These are phyloP conservation scores for Diadophis punctatus DNA, from an alignment of 2,113 vertebrate species.

Conservation along the genomic window DNA sequence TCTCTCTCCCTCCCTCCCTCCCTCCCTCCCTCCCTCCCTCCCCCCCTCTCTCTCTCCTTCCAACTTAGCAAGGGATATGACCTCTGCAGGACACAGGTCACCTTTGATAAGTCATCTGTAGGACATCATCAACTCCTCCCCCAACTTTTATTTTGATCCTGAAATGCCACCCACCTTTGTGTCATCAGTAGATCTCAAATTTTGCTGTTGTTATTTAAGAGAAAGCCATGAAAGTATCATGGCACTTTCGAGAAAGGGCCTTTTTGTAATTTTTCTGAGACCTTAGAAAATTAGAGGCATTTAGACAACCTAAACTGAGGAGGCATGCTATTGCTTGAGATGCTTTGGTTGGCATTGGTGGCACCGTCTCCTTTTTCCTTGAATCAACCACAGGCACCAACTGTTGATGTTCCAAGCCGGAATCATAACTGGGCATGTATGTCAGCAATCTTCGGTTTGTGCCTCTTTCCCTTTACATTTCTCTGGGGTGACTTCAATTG, in stretches of 20 bases:
- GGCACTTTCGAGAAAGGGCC: not conserved
- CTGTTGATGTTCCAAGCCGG: not conserved
- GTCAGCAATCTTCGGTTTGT: not conserved
- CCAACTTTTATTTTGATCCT: not conserved
- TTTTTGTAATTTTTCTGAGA: not conserved
- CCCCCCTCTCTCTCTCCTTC: too few relatives aligned
- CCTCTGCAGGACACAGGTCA: not conserved
- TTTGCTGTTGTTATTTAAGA: not conserved
- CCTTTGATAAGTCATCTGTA: not conserved
- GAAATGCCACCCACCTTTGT: not conserved
- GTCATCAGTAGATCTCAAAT: not conserved
- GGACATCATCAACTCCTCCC: not conserved
- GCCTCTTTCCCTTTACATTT: not conserved
- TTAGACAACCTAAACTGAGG: not conserved
- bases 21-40: too few relatives aligned
- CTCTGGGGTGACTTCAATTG: not conserved
- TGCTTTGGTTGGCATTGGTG: not conserved
- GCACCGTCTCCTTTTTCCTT: not conserved
- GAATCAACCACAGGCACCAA: not conserved
- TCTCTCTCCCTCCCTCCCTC: too few relatives aligned
- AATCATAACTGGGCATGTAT: not conserved
- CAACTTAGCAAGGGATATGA: not conserved
- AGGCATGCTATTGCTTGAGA: not conserved
- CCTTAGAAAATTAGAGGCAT: not conserved
- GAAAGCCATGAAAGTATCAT: not conserved